A percentile compares a stretch with the other conserved stretches of the same genome.
Evolutionary conservation across 2,797 vertebrate genomes (phyloP).

Genomic region (Chaenodraco wilsoni): DNA sequence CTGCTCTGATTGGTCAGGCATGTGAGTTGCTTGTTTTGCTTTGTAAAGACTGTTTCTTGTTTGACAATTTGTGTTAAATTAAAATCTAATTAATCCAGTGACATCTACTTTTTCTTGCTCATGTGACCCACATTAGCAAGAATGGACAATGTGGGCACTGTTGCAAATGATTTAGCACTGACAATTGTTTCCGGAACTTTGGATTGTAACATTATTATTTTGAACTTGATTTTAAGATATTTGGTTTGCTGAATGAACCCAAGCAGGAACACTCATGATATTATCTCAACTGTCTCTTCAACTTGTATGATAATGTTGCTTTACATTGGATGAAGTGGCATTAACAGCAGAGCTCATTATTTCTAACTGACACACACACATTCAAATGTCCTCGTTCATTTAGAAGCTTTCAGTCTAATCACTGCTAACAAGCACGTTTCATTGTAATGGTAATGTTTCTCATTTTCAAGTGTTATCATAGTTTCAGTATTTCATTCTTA

Average conservation of each 20-base stretch:
- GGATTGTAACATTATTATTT: background rate
- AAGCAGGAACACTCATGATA: background rate
- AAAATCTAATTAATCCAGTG: rapidly evolving
- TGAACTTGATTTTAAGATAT: background rate
- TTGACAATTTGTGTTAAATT: background rate
- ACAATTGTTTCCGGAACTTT: background rate
- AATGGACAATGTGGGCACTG: background rate
- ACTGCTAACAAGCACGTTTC: background rate
- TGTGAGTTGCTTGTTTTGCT: background rate
- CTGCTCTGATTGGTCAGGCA: slow-evolving; percentile 1
- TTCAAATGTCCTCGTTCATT: background rate
- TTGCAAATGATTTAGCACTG: background rate
- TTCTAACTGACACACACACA: background rate
- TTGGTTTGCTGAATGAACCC: background rate
- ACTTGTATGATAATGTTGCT: background rate
- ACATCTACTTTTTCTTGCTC: background rate
- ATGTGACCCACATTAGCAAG: no score
- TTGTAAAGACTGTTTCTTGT: background rate
- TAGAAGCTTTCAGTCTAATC: slow-evolving; percentile 6
- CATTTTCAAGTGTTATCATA: background rate
- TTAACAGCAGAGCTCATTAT: slow-evolving; percentile 6
- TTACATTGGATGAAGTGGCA: background rate
- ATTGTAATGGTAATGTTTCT: slow-evolving; percentile 8
- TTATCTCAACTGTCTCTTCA: background rate
- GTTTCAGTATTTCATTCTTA: slow-evolving; percentile 1